These are phyloP conservation scores for Cygnus olor DNA, from an alignment of 2,797 vertebrate genomes.

Conservation along the genomic window DNA sequence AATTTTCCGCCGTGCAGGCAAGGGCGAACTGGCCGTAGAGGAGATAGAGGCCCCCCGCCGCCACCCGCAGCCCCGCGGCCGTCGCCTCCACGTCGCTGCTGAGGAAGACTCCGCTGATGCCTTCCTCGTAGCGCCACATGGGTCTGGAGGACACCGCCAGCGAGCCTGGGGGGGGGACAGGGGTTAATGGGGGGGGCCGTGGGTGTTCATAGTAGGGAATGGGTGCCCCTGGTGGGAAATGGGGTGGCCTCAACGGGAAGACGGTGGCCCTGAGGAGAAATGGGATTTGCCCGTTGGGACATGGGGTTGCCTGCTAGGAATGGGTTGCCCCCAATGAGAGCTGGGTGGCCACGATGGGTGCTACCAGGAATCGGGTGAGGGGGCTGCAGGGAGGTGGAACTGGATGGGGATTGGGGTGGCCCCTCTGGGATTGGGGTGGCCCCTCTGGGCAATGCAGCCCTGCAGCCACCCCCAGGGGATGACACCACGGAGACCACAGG, in stretches of 20 bases:
- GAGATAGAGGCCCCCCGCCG: neutral
- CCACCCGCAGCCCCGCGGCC: neutral
- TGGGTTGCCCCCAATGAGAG: neutral
- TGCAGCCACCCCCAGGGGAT: too few species aligned
- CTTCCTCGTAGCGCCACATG: neutral
- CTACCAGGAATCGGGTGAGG: too few species aligned
- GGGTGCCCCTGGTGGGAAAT: neutral
- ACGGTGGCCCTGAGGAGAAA: neutral
- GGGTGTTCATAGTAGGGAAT: neutral
- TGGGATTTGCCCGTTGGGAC: neutral
- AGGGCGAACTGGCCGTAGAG: neutral
- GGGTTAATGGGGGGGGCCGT: neutral
- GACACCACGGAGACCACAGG: neutral
- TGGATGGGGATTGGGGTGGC: too few species aligned
- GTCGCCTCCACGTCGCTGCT: neutral
- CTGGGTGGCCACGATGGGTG: neutral
- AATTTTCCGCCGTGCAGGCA: fast-evolving
- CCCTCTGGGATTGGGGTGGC: too few species aligned
- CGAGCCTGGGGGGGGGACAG: neutral
- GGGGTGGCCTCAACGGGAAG: neutral
- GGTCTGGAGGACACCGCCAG: fast-evolving
- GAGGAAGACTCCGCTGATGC: slow-evolving; percentile 16
- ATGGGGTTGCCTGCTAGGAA: neutral
- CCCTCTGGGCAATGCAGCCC: too few species aligned
- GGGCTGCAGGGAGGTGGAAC: too few species aligned